Evolutionary conservation across 2,888 invertebrate genomes (phyloP).

Genomic region (Capitulum mitella): DNA sequence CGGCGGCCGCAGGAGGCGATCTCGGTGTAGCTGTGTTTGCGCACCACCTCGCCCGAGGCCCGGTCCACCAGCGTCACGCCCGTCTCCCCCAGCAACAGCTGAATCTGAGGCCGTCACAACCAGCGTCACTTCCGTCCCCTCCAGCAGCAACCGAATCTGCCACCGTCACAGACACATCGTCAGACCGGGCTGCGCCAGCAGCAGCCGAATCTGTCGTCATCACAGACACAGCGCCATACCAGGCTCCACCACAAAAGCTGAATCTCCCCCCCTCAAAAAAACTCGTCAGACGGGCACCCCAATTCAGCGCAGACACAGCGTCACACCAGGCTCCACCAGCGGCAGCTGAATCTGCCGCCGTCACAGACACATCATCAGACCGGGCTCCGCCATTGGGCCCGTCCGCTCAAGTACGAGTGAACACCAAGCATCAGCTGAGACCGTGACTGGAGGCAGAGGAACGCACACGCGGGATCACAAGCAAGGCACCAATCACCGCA

Average conservation of each 20-base stretch:
- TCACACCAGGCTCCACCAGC: slow-evolving; percentile 50
- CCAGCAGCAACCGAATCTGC: slow-evolving; percentile 37
- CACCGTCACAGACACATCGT: not conserved
- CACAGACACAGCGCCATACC: too few relatives aligned
- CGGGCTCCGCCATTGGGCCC: not conserved
- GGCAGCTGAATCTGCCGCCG: not conserved
- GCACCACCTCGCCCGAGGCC: slow-evolving; percentile 47
- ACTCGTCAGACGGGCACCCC: too few relatives aligned
- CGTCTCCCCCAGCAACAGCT: slow-evolving; percentile 45
- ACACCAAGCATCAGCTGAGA: too few relatives aligned
- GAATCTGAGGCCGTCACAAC: slow-evolving; percentile 29
- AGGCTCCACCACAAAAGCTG: too few relatives aligned
- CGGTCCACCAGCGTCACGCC: slow-evolving; percentile 47
- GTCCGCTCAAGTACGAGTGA: too few relatives aligned
- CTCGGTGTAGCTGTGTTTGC: slow-evolving; percentile 56
- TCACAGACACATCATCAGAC: not conserved
- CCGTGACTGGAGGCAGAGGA: too few relatives aligned
- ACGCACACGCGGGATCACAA: too few relatives aligned
- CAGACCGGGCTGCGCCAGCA: not conserved
- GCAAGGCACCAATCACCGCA: too few relatives aligned
- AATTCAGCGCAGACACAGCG: too few relatives aligned
- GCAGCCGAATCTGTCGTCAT: not conserved
- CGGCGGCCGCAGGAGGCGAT: slow-evolving; percentile 58
- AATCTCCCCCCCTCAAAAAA: too few relatives aligned
- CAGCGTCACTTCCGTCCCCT: slow-evolving; percentile 51